These are phyloP conservation scores for Aphelocoma californica DNA, from an alignment of 2,797 vertebrate species.

Conservation along the genomic window DNA sequence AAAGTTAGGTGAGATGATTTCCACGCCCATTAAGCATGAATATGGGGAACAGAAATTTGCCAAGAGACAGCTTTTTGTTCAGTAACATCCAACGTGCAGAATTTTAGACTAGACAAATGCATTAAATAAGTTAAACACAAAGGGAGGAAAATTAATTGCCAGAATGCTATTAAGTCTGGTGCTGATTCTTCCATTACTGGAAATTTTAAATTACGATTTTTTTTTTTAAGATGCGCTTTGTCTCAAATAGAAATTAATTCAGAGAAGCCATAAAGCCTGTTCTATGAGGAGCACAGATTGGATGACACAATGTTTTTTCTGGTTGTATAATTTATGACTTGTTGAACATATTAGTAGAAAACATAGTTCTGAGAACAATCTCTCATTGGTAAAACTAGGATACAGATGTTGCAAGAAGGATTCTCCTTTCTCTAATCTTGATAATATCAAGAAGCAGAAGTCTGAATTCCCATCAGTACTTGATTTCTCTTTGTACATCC, in stretches of 20 bases:
- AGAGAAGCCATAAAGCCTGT: constrained; percentile 39
- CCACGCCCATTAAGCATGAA: not conserved
- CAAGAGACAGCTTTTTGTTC: not conserved
- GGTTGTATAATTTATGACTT: constrained; percentile 43
- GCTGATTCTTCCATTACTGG: constrained; percentile 10
- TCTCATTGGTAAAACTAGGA: not conserved
- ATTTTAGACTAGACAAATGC: constrained; percentile 6
- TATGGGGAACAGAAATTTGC: not conserved
- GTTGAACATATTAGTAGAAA: constrained; percentile 35
- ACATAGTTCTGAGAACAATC: constrained; percentile 31
- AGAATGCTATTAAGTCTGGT: not conserved
- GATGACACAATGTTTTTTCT: constrained; percentile 55
- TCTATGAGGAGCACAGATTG: constrained; percentile 29
- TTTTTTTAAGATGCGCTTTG: constrained; percentile 14
- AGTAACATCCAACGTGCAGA: not conserved
- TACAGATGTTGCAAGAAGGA: not conserved
- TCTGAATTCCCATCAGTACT: not conserved
- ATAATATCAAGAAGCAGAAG: not conserved
- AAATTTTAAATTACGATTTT: constrained; percentile 20
- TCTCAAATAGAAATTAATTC: constrained; percentile 54
- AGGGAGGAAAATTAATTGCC: not conserved
- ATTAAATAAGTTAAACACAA: constrained; percentile 34
- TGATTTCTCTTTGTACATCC: not conserved
- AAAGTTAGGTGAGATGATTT: not conserved
- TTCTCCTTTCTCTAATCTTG: not conserved